Base-by-base conservation (phyloP, 2,113 vertebrate genomes). In the Rhinolophus ferrumequinum region DNA sequence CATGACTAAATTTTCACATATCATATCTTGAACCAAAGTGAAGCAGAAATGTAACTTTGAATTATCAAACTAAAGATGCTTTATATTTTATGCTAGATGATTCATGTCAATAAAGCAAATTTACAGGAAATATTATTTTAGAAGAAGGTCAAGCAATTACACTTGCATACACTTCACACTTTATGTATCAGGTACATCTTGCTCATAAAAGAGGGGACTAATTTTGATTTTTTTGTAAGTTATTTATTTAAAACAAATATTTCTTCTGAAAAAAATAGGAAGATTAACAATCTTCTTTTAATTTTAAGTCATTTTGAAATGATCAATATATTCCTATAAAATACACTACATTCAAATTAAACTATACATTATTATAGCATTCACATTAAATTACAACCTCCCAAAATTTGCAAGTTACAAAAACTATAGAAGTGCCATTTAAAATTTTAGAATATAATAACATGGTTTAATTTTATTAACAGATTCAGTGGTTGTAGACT, bases 281-380 rank as follows among this genome's bases (percentile, higher is more conserved):
- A 82, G 41, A 69, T 52, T 41, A 82, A 83, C n/a, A 88, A 58
- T 50, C 2, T 64, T 35, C 11, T 93, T 90, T 90, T 58, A 50
- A 44, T 92, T 76, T 90, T 41, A 87, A 88, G 62, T 86, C 3
- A 86, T 83, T 84, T 82, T 81, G 9, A 81, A 90, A 19, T 85
- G 8, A 85, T 4, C 2, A 76, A 50, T 77, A 50, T 89, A 64
- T 75, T 54, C 22, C 35, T 81, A 58, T 35, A 70, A 2, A 83
- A 64, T 38, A 21, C 41, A 84, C 30, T 66, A 16, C 2, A 70
- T 89, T 89, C 22, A 50, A 72, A 35, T 54, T 80, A 87, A 77
- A 22, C 7, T 90, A 64, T 62, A 90, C 62, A 54, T 82, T 88
- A 76, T n/a, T 62, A 92, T 24, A n/a, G 3, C 7, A 86, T 58